Base-by-base conservation (phyloP, 1,140 invertebrate species). In the Drosophila seguyi region DNA sequence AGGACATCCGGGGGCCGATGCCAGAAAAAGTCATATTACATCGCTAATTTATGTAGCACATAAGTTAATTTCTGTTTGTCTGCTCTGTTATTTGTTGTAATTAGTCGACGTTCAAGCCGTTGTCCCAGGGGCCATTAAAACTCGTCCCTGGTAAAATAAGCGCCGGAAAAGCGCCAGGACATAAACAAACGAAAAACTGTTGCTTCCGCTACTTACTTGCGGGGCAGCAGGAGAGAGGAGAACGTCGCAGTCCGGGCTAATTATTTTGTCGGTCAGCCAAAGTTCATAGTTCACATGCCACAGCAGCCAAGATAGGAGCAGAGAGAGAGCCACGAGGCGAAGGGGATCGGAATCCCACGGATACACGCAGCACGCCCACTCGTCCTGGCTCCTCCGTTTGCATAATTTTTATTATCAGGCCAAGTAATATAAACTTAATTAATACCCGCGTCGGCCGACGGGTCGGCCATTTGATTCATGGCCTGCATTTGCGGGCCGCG, bases 391-490 rank as follows among this genome's bases (percentile, higher is more conserved):
- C 52, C 52, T 59, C 52, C 60, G 39, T 81, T 73, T 55, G 42
- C 69, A 81, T 72, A 87, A 80, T 88, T 88, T 88, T 85, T 88
- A 90, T 85, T 81, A 81, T 81, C 81, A 81, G 56, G 48, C 69
- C 66, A 81, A 78, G 85, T 75, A 71, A 79, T 90, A 88, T 90
- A 85, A 90, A 88, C 77, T 90, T 85, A 88, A 90, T 88, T 90
- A 88, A 88, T 78, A 75, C 44, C 48, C 73, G 52, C 56, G 61
- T 73, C 57, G 58, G 55, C 39, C 75, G 36, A 29, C 50, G 44
- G 42, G 62, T 20, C 38, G 36, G 55, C 25, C 63, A 39, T 90
- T 81, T 88, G 84, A 87, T 87, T 87, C 84, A 87, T 88, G 72
- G 55, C 80, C 59, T 83, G 75, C 83, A 87, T 79, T 87, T 73